Evolutionary conservation across 2,888 invertebrate genomes (phyloP), one percentile per base, ranked within the genome.

Genomic region (Sialis fuliginosa): DNA sequence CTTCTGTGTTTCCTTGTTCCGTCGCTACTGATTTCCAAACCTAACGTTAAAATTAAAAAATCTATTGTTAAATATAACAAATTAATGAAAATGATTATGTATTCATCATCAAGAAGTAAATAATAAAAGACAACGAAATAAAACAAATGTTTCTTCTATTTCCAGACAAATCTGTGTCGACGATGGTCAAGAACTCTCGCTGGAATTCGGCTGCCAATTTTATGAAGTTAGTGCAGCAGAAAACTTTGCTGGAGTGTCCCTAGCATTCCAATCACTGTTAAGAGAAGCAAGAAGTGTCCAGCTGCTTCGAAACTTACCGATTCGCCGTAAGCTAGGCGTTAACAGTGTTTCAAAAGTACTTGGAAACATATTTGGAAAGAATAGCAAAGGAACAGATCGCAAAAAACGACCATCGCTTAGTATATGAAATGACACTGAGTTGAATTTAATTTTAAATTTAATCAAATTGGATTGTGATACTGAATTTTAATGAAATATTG

Each of bases 221-320:
- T 84, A 85, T 65, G 87, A 87, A 65, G 83, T 86, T 48, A 84
- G 84, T 48, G 86, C 85, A 8, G 86, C 87, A 33, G 86, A 86
- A 62, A 83, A 82, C 56, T 79, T 79, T 56, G 83, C 84, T 1
- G 85, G 86, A 49, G 84, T 86, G 0, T 82, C 84, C 35, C 68
- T 85, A 48, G 85, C 85, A 44, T 86, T 87, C 66, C 82, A 83
- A 60, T 81, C 81, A 12, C 65, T 84, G 48, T 66, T 83, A 42
- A 66, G 82, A 42, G 83, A 84, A 62, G 83, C 84, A n/a, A 69
- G 81, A 46, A 78, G 82, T n/a, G 74, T 82, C 1, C 84, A 83
- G 52, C 64, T 83, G 35, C 61, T 84, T 42, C 70, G 74, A 52
- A 72, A 75, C 1, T 62, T 84, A 52, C 74, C 83, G 42, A 81